Evolutionary conservation across 2,888 invertebrate species (phyloP).

Genomic region (Drosophila hawaiiensis): DNA sequence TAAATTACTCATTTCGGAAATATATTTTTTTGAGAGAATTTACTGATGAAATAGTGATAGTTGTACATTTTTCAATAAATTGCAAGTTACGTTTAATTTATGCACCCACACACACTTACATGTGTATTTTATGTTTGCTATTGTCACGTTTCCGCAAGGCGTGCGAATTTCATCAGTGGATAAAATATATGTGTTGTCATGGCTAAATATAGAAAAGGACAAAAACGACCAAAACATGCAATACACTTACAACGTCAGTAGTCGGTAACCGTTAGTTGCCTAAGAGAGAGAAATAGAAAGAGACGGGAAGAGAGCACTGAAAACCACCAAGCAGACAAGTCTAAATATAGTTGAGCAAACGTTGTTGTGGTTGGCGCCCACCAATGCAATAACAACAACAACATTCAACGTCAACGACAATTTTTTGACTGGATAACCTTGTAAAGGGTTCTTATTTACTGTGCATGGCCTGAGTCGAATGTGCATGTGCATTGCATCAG

Average conservation of each 20-base stretch:
- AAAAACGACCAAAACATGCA: conserved; percentile 68
- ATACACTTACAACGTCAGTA: conserved; percentile 57
- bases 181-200: conserved; percentile 62
- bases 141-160: conserved; percentile 70
- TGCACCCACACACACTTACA: neutral
- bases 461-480: neutral
- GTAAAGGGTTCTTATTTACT: conserved; percentile 29
- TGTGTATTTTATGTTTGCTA: conserved; percentile 25
- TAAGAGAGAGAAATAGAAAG: neutral
- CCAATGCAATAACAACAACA: conserved; percentile 24
- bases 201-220: conserved; percentile 68
- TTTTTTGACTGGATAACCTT: conserved; percentile 56
- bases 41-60: neutral
- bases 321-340: conserved; percentile 39
- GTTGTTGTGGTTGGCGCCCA: conserved; percentile 15
- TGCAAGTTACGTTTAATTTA: neutral
- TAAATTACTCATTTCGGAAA: neutral
- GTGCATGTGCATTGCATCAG: conserved; percentile 14
- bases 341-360: conserved; percentile 49
- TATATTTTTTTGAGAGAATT: neutral
- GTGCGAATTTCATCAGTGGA: conserved; percentile 62
- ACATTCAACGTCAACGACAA: conserved; percentile 1
- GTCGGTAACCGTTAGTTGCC: conserved; percentile 37
- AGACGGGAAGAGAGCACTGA: conserved; percentile 5
- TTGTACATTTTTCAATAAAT: neutral